Evolutionary conservation across 92 coral and sea anemone species (phyloP), one percentile per base, ranked within the genome.

Genomic region (Porites evermanni): DNA sequence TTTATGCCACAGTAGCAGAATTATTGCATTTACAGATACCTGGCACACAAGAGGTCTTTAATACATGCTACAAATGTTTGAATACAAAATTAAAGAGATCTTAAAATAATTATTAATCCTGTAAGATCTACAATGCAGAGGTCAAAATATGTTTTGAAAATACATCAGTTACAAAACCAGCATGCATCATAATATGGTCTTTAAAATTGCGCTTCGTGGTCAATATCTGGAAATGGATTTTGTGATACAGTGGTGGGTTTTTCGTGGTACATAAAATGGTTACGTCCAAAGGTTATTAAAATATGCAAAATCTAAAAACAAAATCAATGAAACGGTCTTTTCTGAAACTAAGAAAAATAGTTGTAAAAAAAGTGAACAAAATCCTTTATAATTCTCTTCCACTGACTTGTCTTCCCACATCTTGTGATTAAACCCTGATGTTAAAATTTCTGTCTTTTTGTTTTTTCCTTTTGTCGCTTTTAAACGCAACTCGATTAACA

Each of bases 131-230:
- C 80, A 83, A 71, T 83, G 87, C 80, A 83, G 77, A 78, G 77
- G 82, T 67, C 88, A 85, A 85, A 85, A 85, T 85, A 85, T 56
- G 83, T 68, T 85, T 85, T 85, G 88, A 85, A 85, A 85, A 85
- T 85, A 85, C 82, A 76, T 75, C 75, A 85, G 88, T 85, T 85
- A 85, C 77, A 85, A 85, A 85, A 85, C 88, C 88, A 76, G 88
- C 83, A 85, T 78, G 83, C 88, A 85, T 54, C 18, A 50, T 75
- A 64, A 85, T 85, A 77, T 60, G 87, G 64, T 61, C 72, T 83
- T 82, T 72, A 73, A 83, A 72, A 72, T 83, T 83, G 72, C n/a
- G 87, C 14, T 60, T 72, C 47, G 80, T 83, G 80, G 29, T 73
- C 64, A 83, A 83, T 74, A 65, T 67, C 26, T 68, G 58, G 56